Evolutionary conservation across 1,140 invertebrate genomes (phyloP), one percentile per base, ranked within the genome.

Genomic region (Drosophila kurseongensis): DNA sequence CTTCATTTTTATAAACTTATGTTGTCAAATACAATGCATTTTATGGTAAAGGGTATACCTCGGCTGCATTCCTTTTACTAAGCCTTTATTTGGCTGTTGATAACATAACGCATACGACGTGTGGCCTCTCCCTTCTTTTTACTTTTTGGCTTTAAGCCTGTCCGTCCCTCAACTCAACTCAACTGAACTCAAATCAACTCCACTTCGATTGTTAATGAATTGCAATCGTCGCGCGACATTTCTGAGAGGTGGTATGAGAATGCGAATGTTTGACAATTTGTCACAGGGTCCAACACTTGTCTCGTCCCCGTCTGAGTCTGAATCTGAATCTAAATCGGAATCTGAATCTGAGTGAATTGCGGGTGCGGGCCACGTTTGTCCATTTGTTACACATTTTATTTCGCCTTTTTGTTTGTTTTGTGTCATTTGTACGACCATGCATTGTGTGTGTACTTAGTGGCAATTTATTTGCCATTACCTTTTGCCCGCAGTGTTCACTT

Each of bases 321-420:
- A 36, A 42, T 72, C 32, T 55, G 38, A 35, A 32, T 58, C 4
- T 16, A 38, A 35, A 38, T 61, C 12, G 40, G 42, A 44, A 18
- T 35, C 29, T 18, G 27, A 38, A n/a, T 42, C 41, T 16, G 36
- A 66, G 47, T 52, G 65, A 58, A 76, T 76, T 76, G 75, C 75
- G 75, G 75, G 75, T 77, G 75, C 75, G 74, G 75, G 41, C 63
- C 75, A 77, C 62, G 73, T 76, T 56, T 76, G 85, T 73, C 75
- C 82, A 86, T 88, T 86, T 88, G 83, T 88, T 83, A 78, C 75
- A 86, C 83, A 86, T 85, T 86, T 81, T 65, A 80, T 80, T 69
- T 55, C 48, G 54, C 59, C 60, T 62, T 52, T 16, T 75, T 55
- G 42, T 73, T 69, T 62, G 59, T 74, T 56, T 71, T 71, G 52